Percentiles rank a stretch among this genome's conserved stretches.
Conservation (phyloP, 2,888 invertebrate genomes). For the Melinaea menophilus region DNA sequence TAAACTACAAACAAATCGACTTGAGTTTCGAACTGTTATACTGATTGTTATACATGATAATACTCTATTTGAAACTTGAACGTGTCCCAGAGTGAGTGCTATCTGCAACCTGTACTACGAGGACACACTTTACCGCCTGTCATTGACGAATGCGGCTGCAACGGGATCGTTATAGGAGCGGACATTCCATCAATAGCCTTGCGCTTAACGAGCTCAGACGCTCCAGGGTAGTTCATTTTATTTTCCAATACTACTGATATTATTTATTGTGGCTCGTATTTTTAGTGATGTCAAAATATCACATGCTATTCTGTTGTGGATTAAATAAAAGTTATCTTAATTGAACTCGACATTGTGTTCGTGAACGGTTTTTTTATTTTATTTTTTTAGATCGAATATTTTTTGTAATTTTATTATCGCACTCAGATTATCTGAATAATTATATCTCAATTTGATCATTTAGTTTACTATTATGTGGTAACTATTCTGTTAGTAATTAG, state of each 20-base stretch:
- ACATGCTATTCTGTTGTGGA: no score
- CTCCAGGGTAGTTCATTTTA: conserved; percentile 40
- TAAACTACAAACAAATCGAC: no score
- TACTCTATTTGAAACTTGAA: conserved; percentile 12
- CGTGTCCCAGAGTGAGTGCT: conserved; percentile 21
- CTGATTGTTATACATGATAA: conserved; percentile 3
- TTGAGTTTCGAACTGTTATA: background rate
- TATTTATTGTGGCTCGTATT: conserved; percentile 4
- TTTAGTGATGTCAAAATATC: background rate
- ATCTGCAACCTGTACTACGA: conserved; percentile 22
- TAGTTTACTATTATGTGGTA: no score
- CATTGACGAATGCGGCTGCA: conserved; percentile 57
- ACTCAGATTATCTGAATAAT: no score
- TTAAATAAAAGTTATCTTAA: no score
- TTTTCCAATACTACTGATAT: conserved; percentile 20
- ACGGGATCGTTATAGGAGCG: conserved; percentile 48
- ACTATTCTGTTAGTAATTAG: no score
- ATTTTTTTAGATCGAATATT: no score
- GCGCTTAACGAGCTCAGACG: conserved; percentile 51
- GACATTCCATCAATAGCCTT: conserved; percentile 51
- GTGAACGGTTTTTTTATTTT: no score
- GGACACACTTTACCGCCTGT: conserved; percentile 44
- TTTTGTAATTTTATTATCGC: no score
- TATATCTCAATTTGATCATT: no score
- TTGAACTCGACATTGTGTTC: no score